phyloP scores from a whole-genome alignment of 2,113 vertebrate species.

The Coryphaenoides rupestris region DNA sequence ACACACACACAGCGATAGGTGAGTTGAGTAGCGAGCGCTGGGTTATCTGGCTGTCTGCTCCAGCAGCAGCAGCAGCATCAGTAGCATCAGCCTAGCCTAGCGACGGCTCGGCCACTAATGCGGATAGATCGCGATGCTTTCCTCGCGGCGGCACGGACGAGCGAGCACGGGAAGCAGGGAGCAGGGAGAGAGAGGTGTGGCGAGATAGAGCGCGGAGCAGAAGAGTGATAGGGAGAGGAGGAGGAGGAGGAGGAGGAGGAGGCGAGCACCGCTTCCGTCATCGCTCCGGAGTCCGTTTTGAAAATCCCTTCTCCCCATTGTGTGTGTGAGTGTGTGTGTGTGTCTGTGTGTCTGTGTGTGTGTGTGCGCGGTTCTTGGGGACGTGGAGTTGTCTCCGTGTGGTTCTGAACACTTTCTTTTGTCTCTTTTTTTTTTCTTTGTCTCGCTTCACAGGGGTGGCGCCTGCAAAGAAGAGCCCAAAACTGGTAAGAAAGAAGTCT shows the following conservation, averaged over 20 bases:
- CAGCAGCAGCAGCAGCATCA: too few species aligned
- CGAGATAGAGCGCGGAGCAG: constrained; percentile 6
- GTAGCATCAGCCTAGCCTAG: constrained; percentile 64
- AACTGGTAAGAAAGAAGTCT: constrained; percentile 88
- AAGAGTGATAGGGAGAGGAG: constrained; percentile 12
- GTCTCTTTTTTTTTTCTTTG: constrained; percentile 54
- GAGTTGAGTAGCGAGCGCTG: constrained; percentile 26
- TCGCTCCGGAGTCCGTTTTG: constrained; percentile 68
- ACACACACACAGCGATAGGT: constrained; percentile 22
- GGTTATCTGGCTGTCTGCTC: constrained; percentile 80
- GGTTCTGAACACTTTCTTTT: neutral
- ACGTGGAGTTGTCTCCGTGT: too few species aligned
- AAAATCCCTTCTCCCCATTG: neutral
- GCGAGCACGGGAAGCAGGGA: constrained; percentile 41
- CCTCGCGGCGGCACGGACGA: constrained; percentile 53
- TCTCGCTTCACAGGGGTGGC: constrained; percentile 85
- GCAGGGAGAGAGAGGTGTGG: constrained; percentile 41
- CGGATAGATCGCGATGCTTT: constrained; percentile 76
- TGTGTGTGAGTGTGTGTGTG: constrained; percentile 18
- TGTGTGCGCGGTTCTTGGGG: neutral
- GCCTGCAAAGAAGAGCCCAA: constrained; percentile 97
- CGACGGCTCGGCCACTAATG: constrained; percentile 81
- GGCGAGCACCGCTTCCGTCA: constrained; percentile 73
- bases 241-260: constrained; percentile 66
- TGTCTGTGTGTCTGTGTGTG: constrained; percentile 14